Percentiles rank a stretch among this genome's conserved stretches.
These are phyloP conservation scores for Calidris pugnax DNA, from an alignment of 2,113 vertebrate genomes.

Conservation along the genomic window DNA sequence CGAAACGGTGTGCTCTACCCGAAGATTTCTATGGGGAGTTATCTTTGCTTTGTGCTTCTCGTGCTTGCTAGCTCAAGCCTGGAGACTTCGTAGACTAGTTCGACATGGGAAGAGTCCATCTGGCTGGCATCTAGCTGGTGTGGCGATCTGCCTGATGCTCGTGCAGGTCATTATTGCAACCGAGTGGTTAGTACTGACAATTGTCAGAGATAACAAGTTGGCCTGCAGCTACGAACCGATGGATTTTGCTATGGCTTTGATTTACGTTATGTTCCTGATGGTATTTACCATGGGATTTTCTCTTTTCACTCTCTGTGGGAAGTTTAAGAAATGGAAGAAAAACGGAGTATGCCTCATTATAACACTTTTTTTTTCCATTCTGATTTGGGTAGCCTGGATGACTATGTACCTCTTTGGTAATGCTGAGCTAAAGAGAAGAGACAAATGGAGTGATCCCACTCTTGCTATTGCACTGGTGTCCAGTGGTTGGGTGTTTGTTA, in stretches of 20 bases:
- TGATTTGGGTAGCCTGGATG: slow-evolving; percentile 95
- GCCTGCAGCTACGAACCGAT: slow-evolving; percentile 90
- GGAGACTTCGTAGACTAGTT: slow-evolving; percentile 86
- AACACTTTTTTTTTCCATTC: slow-evolving; percentile 84
- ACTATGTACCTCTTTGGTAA: slow-evolving; percentile 95
- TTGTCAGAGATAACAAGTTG: slow-evolving; percentile 84
- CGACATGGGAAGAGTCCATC: slow-evolving; percentile 85
- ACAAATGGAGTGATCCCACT: slow-evolving; percentile 89
- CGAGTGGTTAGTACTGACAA: slow-evolving; percentile 91
- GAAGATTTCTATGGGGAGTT: slow-evolving; percentile 91
- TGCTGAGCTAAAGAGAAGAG: slow-evolving; percentile 75
- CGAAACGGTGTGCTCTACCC: slow-evolving; percentile 85
- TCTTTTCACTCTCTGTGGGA: slow-evolving; percentile 87
- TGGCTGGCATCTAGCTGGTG: slow-evolving; percentile 84
- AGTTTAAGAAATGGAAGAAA: slow-evolving; percentile 91
- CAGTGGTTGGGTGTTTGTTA: slow-evolving; percentile 92
- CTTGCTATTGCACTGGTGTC: slow-evolving; percentile 90
- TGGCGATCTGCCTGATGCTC: slow-evolving; percentile 84
- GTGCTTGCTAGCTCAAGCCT: slow-evolving; percentile 89
- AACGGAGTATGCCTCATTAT: slow-evolving; percentile 87
- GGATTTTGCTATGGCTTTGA: slow-evolving; percentile 91
- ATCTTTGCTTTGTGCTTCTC: slow-evolving; percentile 93
- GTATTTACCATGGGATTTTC: slow-evolving; percentile 80
- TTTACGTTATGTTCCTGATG: slow-evolving; percentile 89
- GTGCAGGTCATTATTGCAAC: slow-evolving; percentile 93